These are phyloP conservation scores for Bombus superbus DNA, from an alignment of 1,140 invertebrate species.

Conservation along the genomic window DNA sequence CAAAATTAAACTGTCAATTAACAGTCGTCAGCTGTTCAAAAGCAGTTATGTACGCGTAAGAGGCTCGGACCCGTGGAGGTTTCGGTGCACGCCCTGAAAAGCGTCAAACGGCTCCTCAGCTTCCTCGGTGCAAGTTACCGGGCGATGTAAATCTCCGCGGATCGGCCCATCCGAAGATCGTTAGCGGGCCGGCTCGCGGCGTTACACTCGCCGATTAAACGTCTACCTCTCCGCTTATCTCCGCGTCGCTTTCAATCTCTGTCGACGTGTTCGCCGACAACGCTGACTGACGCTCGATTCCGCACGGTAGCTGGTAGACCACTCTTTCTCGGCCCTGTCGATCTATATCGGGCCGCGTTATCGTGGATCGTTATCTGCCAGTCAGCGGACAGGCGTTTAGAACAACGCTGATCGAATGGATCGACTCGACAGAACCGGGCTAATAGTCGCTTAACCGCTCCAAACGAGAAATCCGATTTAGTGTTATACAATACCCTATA, in stretches of 20 bases:
- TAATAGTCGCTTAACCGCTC: conserved; percentile 38
- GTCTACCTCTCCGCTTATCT: conserved; percentile 49
- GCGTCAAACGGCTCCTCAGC: neutral
- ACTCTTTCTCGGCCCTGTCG: conserved; percentile 61
- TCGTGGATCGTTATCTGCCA: conserved; percentile 61
- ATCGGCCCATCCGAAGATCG: conserved; percentile 29
- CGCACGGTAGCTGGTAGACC: conserved; percentile 58
- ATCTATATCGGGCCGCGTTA: conserved; percentile 51
- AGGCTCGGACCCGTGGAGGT: neutral
- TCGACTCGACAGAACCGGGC: conserved; percentile 27
- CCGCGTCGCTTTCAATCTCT: conserved; percentile 60
- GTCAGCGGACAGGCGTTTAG: conserved; percentile 32
- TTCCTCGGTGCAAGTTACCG: neutral
- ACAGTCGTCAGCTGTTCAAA: neutral
- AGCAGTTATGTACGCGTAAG: neutral
- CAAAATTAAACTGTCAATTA: conserved; percentile 34
- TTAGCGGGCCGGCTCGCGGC: conserved; percentile 27
- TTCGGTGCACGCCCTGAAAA: conserved; percentile 1
- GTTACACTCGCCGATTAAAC: conserved; percentile 56
- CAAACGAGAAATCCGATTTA: conserved; percentile 7
- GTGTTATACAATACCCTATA: neutral
- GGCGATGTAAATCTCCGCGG: conserved; percentile 10
- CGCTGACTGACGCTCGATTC: conserved; percentile 50
- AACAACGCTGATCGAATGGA: conserved; percentile 42
- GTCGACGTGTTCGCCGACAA: conserved; percentile 43